phyloP scores from a whole-genome alignment of 2,888 invertebrate species.

The Ophion ventricosus region DNA sequence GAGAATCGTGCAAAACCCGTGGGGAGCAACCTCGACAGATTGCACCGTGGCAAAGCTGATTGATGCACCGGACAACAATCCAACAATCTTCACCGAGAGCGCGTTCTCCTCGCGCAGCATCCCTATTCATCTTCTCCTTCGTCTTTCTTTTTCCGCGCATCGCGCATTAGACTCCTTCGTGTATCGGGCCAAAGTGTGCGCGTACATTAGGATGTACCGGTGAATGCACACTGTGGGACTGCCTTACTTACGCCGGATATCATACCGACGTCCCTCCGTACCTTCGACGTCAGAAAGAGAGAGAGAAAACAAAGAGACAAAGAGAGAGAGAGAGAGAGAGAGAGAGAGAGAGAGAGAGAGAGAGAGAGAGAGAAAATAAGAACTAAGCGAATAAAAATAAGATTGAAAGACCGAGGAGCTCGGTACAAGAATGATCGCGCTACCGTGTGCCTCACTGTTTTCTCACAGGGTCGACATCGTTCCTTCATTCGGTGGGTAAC shows the following conservation, averaged over 20 bases:
- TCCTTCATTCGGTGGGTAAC: slow-evolving; percentile 7
- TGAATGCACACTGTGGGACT: slow-evolving; percentile 39
- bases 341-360: neutral
- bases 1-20: slow-evolving; percentile 78
- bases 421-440: slow-evolving; percentile 14
- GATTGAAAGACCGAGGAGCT: neutral
- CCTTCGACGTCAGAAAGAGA: slow-evolving; percentile 35
- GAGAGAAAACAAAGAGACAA: slow-evolving; percentile 5
- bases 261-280: too few relatives aligned
- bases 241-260: slow-evolving; percentile 60
- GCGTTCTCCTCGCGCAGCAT: slow-evolving; percentile 66
- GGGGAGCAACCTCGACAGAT: slow-evolving; percentile 76
- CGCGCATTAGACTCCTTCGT: slow-evolving; percentile 73
- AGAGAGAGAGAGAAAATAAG: slow-evolving; percentile 8
- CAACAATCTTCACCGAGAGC: slow-evolving; percentile 42
- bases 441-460: slow-evolving; percentile 15
- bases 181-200: slow-evolving; percentile 14
- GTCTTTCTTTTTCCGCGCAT: slow-evolving; percentile 58
- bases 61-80: slow-evolving; percentile 77
- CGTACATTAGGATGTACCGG: slow-evolving; percentile 58
- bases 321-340: slow-evolving; percentile 4
- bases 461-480: slow-evolving; percentile 20
- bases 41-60: slow-evolving; percentile 78
- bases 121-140: slow-evolving; percentile 79
- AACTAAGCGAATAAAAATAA: slow-evolving; percentile 32